phyloP scores from a whole-genome alignment of 2,888 invertebrate genomes.

The Nemapogon koenigi region DNA sequence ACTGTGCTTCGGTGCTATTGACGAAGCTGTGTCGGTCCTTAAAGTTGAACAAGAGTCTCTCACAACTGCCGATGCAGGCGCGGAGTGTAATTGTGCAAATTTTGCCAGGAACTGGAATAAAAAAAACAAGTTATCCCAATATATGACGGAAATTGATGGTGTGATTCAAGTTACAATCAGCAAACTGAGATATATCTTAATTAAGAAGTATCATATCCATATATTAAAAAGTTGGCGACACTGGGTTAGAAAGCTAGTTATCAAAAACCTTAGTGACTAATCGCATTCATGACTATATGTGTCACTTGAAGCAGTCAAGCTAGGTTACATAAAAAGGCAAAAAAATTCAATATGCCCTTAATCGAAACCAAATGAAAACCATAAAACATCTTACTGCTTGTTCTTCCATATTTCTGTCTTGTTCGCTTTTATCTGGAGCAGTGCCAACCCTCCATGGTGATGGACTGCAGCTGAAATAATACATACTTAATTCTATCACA shows the following conservation, averaged over 20 bases:
- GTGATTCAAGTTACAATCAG: too few relatives aligned
- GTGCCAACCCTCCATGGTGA: slow-evolving; percentile 65
- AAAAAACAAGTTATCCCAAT: not conserved
- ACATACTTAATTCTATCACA: too few relatives aligned
- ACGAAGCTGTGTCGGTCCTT: slow-evolving; percentile 24
- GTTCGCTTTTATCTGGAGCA: slow-evolving; percentile 43
- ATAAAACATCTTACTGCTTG: slow-evolving; percentile 23
- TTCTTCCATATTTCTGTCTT: slow-evolving; percentile 29
- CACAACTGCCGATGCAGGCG: slow-evolving; percentile 33
- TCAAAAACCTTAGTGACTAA: too few relatives aligned
- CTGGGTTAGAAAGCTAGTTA: too few relatives aligned
- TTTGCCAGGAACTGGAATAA: slow-evolving; percentile 29
- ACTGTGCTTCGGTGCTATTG: not conserved
- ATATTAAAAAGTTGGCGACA: too few relatives aligned
- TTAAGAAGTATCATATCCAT: too few relatives aligned
- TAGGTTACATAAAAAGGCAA: too few relatives aligned
- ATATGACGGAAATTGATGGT: too few relatives aligned
- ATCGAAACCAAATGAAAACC: not conserved
- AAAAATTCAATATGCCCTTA: too few relatives aligned
- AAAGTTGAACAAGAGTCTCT: slow-evolving; percentile 21
- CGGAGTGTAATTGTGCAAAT: slow-evolving; percentile 48
- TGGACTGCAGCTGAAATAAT: slow-evolving; percentile 49
- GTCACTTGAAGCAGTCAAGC: too few relatives aligned
- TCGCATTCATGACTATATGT: too few relatives aligned
- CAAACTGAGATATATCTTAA: too few relatives aligned